phyloP scores from a whole-genome alignment of 2,113 vertebrate genomes.

The Nesogale talazaci region DNA sequence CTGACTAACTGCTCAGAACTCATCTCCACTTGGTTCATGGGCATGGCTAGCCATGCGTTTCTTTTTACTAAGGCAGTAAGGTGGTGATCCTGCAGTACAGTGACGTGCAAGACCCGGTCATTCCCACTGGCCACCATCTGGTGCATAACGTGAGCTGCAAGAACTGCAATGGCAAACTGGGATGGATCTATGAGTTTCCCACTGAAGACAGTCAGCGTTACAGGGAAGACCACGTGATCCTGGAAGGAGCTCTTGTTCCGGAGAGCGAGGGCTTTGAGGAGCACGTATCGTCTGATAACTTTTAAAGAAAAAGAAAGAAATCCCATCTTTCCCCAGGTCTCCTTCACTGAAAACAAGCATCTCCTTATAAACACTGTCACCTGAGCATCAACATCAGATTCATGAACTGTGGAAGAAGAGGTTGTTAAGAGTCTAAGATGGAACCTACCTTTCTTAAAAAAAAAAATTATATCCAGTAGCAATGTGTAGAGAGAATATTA shows the following conservation, averaged over 20 bases:
- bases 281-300: slow-evolving; percentile 95
- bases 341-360: slow-evolving; percentile 86
- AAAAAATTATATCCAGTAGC: slow-evolving; percentile 85
- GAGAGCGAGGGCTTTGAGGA: slow-evolving; percentile 98
- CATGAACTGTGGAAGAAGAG: slow-evolving; percentile 86
- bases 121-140: slow-evolving; percentile 99
- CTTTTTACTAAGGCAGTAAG: slow-evolving; percentile 85
- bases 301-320: slow-evolving; percentile 86
- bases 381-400: slow-evolving; percentile 90
- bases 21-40: too few species aligned
- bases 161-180: slow-evolving; percentile 99
- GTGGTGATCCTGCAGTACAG: slow-evolving; percentile 99
- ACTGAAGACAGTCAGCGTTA: slow-evolving; percentile 99
- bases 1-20: too few species aligned
- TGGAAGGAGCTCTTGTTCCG: slow-evolving; percentile 96
- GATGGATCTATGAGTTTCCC: slow-evolving; percentile 99
- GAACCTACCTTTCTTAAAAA: slow-evolving; percentile 82
- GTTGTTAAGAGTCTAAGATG: slow-evolving; percentile 86
- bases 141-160: slow-evolving; percentile 99
- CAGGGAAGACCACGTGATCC: slow-evolving; percentile 97
- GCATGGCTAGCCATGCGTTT: too few species aligned
- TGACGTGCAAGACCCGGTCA: slow-evolving; percentile 98
- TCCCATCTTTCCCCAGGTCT: slow-evolving; percentile 75
- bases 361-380: slow-evolving; percentile 90
- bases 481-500: slow-evolving; percentile 86